Evolutionary conservation across 2,113 vertebrate species (phyloP).

Genomic region (Stercorarius parasiticus): DNA sequence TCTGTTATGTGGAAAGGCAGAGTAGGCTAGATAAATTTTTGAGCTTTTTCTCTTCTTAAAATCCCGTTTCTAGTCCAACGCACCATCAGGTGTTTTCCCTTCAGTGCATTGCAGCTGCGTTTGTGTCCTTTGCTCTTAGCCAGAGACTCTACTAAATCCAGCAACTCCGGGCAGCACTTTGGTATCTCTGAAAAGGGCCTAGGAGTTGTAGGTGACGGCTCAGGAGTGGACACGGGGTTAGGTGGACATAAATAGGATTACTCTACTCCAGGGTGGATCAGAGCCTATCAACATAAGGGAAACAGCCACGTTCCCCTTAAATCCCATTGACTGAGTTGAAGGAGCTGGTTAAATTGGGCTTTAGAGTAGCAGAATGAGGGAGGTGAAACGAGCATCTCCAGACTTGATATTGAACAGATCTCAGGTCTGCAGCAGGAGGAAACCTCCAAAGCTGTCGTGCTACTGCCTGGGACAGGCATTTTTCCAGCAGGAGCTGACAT

Average conservation of each 20-base stretch:
- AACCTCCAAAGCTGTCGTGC: neutral
- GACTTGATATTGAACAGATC: neutral
- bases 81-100: neutral
- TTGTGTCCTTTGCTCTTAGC: neutral
- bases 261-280: neutral
- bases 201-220: neutral
- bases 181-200: accelerated
- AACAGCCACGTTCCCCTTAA: accelerated
- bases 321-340: neutral
- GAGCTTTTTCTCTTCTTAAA: neutral
- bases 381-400: neutral
- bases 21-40: accelerated
- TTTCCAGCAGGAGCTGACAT: neutral
- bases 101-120: neutral
- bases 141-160: neutral
- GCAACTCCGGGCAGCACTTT: neutral
- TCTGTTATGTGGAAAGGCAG: accelerated
- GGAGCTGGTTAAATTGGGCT: neutral
- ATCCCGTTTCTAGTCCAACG: neutral
- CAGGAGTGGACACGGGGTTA: accelerated
- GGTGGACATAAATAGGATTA: accelerated
- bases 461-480: neutral
- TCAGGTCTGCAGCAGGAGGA: neutral
- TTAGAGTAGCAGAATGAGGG: neutral
- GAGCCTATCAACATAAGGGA: accelerated